phyloP scores from a whole-genome alignment of 1,140 invertebrate genomes.

The Pollicipes pollicipes region DNA sequence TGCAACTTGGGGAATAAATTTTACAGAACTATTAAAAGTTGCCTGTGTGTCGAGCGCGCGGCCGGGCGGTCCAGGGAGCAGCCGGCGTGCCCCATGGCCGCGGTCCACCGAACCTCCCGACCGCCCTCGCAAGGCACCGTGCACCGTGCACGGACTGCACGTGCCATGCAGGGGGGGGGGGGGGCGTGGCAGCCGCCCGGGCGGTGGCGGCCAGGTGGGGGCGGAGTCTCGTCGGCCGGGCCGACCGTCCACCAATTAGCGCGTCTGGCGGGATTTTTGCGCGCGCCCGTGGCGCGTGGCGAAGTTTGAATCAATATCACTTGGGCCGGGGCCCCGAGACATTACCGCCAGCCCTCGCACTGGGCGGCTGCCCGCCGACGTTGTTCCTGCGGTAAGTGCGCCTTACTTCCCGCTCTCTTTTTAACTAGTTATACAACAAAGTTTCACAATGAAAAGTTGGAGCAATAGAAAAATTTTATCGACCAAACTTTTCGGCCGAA shows the following conservation, averaged over 20 bases:
- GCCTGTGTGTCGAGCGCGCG: not conserved
- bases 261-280: not conserved
- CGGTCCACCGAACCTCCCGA: too few species aligned
- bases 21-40: slow-evolving; percentile 2
- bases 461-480: not conserved
- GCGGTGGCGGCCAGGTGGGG: not conserved
- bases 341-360: not conserved
- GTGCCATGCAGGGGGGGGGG: too few species aligned
- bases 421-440: not conserved
- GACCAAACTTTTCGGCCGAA: not conserved
- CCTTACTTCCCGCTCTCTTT: not conserved
- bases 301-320: not conserved
- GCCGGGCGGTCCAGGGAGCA: too few species aligned
- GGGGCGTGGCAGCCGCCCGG: not conserved
- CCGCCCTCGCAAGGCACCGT: too few species aligned
- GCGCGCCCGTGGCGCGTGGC: not conserved
- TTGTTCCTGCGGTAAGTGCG: not conserved
- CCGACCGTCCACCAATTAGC: not conserved
- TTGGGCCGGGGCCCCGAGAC: not conserved
- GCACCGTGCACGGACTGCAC: too few species aligned
- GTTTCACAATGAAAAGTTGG: not conserved
- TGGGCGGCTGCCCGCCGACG: too few species aligned
- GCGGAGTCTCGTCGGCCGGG: not conserved
- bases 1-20: slow-evolving; percentile 2
- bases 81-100: too few species aligned